A percentile compares a stretch with the other conserved stretches of the same genome.
These are phyloP conservation scores for Aramus guarauna DNA, from an alignment of 2,113 vertebrate genomes.

Conservation along the genomic window DNA sequence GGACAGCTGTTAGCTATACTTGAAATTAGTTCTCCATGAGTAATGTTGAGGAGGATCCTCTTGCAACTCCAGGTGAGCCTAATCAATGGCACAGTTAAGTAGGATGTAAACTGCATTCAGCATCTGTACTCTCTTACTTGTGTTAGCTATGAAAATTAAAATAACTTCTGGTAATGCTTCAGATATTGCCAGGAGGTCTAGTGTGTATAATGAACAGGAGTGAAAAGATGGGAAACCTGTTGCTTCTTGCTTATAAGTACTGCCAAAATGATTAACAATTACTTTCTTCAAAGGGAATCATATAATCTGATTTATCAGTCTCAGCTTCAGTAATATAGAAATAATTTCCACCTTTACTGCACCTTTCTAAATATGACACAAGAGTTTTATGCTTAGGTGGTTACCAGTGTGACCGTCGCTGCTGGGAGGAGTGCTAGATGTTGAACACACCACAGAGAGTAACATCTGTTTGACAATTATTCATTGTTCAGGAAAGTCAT, in stretches of 20 bases:
- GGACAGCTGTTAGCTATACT: neutral
- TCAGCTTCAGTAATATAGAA: neutral
- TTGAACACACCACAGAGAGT: neutral
- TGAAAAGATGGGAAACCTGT: neutral
- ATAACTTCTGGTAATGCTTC: neutral
- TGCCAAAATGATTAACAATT: neutral
- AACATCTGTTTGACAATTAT: neutral
- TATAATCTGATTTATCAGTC: neutral
- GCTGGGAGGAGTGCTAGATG: neutral
- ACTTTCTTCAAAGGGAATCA: neutral
- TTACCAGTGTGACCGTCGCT: neutral
- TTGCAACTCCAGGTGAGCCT: neutral
- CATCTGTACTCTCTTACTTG: neutral
- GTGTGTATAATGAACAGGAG: neutral
- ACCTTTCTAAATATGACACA: neutral
- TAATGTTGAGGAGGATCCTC: neutral
- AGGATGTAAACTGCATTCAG: neutral
- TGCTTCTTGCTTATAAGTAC: neutral
- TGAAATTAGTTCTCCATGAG: neutral
- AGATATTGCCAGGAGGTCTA: neutral
- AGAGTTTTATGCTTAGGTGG: neutral
- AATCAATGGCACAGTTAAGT: neutral
- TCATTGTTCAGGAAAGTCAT: neutral
- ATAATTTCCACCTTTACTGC: neutral
- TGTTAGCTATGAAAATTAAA: neutral